phyloP scores from a whole-genome alignment of 2,797 vertebrate genomes.

The Labeo calbasu region DNA sequence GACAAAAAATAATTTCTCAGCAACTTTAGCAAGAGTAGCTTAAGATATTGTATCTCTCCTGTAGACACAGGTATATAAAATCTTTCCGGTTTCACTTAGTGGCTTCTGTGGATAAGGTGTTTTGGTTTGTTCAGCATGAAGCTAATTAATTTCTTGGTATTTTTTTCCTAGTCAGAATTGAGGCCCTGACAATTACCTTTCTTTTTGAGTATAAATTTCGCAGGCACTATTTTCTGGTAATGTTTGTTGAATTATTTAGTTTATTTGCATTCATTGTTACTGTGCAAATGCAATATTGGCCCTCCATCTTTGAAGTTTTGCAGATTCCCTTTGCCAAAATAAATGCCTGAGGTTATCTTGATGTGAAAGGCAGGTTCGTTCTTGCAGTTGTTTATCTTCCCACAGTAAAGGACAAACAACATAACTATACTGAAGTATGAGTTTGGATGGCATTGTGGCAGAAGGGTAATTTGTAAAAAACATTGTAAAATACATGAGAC shows the following conservation, averaged over 20 bases:
- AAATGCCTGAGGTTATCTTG: slow-evolving; percentile 4
- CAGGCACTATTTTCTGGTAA: background rate
- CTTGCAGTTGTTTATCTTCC: slow-evolving; percentile 42
- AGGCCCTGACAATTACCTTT: background rate
- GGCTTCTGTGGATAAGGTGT: background rate
- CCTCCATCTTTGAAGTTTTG: background rate
- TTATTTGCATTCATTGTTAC: background rate
- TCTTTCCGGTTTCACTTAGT: background rate
- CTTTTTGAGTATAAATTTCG: background rate
- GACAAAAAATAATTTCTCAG: background rate
- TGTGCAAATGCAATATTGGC: background rate
- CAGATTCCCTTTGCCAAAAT: background rate
- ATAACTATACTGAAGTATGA: background rate
- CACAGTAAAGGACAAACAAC: slow-evolving; percentile 9
- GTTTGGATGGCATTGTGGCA: slow-evolving; percentile 2
- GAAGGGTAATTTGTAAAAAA: background rate
- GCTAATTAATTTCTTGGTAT: background rate
- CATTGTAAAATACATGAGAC: background rate
- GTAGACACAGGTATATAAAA: background rate
- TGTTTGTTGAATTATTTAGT: background rate
- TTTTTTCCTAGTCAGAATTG: background rate
- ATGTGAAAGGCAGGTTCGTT: slow-evolving; percentile 33
- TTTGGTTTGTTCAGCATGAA: background rate
- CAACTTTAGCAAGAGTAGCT: background rate
- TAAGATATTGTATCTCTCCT: background rate